Conservation (phyloP, 1,140 invertebrate genomes). For the Tetraneura akinire region DNA sequence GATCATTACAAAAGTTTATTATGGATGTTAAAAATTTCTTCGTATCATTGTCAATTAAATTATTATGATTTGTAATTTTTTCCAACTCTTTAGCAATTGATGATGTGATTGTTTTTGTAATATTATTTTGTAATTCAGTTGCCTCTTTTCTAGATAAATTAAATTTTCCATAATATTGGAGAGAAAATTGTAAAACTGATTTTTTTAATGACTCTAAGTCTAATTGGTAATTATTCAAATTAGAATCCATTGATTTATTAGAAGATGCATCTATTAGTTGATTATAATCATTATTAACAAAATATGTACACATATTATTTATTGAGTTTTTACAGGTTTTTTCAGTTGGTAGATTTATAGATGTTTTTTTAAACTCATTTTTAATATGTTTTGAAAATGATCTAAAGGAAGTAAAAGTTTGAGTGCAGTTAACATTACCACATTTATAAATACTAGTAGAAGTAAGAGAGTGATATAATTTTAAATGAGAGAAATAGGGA, state of each 20-base stretch:
- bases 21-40: neutral
- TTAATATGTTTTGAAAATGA: neutral
- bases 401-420: neutral
- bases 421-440: neutral
- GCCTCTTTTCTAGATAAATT: constrained; percentile 29
- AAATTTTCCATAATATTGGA: neutral
- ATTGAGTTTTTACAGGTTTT: too few species aligned
- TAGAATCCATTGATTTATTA: neutral
- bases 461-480: neutral
- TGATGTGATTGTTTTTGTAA: neutral
- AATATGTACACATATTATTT: neutral
- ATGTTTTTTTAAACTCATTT: neutral
- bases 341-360: neutral
- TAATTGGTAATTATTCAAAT: neutral
- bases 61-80: neutral
- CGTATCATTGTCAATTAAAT: neutral
- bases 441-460: constrained; percentile 3
- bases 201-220: neutral
- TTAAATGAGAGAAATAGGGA: neutral
- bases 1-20: neutral
- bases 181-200: neutral
- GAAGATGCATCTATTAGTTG: neutral
- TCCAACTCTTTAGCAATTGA: neutral
- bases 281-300: neutral
- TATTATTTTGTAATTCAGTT: neutral